Evolutionary conservation across 2,888 invertebrate genomes (phyloP).

Genomic region (Fragum fragum): DNA sequence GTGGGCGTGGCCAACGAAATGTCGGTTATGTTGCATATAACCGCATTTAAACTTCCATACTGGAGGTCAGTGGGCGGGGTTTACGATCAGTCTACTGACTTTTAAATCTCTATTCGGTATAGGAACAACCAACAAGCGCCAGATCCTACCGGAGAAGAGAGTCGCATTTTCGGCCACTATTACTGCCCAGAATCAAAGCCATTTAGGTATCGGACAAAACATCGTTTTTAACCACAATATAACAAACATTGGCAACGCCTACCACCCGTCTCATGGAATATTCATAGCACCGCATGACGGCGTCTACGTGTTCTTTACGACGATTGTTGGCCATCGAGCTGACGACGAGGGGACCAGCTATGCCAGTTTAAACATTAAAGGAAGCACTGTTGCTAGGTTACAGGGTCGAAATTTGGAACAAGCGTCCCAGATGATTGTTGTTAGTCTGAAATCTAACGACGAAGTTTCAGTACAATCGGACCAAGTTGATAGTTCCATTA

Average conservation of each 20-base stretch:
- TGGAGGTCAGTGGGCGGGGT: too few species aligned
- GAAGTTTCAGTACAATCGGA: neutral
- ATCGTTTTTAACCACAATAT: neutral
- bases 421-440: neutral
- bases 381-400: neutral
- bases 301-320: neutral
- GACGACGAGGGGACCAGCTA: neutral
- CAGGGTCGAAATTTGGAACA: neutral
- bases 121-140: neutral
- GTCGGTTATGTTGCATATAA: too few species aligned
- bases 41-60: too few species aligned
- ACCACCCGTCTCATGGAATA: neutral
- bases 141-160: neutral
- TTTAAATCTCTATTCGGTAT: too few species aligned
- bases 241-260: neutral
- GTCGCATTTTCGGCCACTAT: neutral
- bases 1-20: too few species aligned
- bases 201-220: neutral
- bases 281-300: constrained; percentile 4
- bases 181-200: neutral
- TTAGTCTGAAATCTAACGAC: neutral
- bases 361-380: neutral
- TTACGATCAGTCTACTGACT: too few species aligned
- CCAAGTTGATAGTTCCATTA: neutral
- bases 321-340: neutral